Evolutionary conservation across 2,888 invertebrate genomes (phyloP), one percentile per base, ranked within the genome.

Genomic region (Cosmia trapezina): DNA sequence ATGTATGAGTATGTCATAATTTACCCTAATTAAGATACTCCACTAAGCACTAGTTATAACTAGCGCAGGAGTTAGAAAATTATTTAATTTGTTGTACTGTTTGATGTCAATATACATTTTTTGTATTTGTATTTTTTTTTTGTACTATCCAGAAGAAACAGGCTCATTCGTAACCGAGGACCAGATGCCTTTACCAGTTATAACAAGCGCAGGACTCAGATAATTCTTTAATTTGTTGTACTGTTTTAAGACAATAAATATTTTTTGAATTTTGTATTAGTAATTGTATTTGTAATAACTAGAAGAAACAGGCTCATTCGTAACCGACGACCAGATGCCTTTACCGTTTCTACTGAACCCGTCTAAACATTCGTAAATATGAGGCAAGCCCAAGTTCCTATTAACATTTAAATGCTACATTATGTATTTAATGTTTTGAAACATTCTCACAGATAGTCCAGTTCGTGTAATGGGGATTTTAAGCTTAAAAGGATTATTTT

Each of bases 401-500:
- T 74, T 68, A 77, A 65, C 69, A 72, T 72, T 73, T 68, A 67
- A 83, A 83, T 70, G 41, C 41, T 79, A 59, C 76, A 76, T 79
- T 70, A 81, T 70, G 57, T 72, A 75, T 74, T 77, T 74, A 82
- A 79, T 79, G 73, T 80, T 80, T 76, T 53, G 22, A 75, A 83
- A 76, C 80, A 76, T 76, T 77, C 70, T 70, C 64, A 63, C 65
- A 76, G 78, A 67, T 73, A 80, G 77, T 71, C 76, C 62, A 82
- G 68, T 76, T 67, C 37, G 57, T 67, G 76, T 80, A 75, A 75
- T 76, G 77, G 72, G 70, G 65, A 82, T 78, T 81, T 85, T 68
- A 70, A 74, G 70, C 70, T 62, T 83, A 84, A 84, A 84, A 84
- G 81, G 85, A 81, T 83, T 80, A 78, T 80, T 76, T 85, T 76